These are phyloP conservation scores for Rhagonycha fulva DNA, from an alignment of 2,888 invertebrate genomes.

Conservation along the genomic window DNA sequence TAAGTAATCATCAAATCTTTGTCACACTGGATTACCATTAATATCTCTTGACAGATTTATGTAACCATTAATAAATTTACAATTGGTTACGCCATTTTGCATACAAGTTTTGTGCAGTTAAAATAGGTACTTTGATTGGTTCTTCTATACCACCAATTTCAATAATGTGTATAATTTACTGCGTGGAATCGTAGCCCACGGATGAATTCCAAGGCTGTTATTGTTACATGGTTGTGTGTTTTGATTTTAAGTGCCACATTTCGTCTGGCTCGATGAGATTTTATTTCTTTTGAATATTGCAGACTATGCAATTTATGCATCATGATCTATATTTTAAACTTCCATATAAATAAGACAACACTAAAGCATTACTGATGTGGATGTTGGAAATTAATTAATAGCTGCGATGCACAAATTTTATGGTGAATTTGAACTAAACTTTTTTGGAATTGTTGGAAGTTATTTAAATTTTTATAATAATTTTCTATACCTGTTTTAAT, in stretches of 20 bases:
- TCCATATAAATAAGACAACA: neutral
- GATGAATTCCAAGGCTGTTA: constrained; percentile 27
- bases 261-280: neutral
- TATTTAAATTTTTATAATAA: neutral
- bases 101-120: constrained; percentile 22
- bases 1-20: neutral
- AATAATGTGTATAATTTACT: constrained; percentile 39
- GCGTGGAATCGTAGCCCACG: constrained; percentile 34
- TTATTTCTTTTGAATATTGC: constrained; percentile 1
- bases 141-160: constrained; percentile 36
- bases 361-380: neutral
- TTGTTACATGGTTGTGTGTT: constrained; percentile 16
- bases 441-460: neutral
- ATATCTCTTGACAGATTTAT: neutral
- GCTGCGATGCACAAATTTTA: neutral
- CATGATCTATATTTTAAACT: neutral
- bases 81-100: constrained; percentile 33
- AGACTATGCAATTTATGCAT: neutral
- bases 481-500: neutral
- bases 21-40: neutral
- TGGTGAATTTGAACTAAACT: neutral
- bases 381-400: neutral
- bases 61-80: neutral
- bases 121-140: constrained; percentile 34
- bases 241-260: constrained; percentile 18